phyloP scores from a whole-genome alignment of 2,113 vertebrate genomes.

The Rhabdornis inornatus region DNA sequence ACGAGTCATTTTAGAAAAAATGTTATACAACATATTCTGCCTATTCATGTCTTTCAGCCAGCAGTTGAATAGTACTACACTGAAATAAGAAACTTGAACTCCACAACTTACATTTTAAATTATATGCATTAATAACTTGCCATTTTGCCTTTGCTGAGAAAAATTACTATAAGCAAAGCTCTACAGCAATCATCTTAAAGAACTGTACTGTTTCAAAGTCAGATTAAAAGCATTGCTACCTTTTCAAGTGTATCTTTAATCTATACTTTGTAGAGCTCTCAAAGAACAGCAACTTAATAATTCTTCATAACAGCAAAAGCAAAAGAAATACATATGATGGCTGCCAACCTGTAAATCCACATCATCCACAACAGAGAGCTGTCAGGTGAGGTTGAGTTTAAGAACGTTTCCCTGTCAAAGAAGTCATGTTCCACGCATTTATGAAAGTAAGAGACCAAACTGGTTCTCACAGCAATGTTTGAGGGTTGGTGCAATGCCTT shows the following conservation, averaged over 20 bases:
- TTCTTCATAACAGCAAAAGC: neutral
- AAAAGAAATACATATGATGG: neutral
- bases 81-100: neutral
- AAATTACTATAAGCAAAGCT: neutral
- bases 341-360: neutral
- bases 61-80: neutral
- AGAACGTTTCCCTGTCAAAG: neutral
- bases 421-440: neutral
- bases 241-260: conserved; percentile 12
- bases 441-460: neutral
- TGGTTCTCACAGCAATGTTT: neutral
- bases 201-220: neutral
- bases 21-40: neutral
- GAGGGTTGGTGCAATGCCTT: neutral
- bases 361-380: neutral
- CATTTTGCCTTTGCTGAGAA: neutral
- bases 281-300: neutral
- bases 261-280: neutral
- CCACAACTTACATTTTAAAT: neutral
- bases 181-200: neutral
- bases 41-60: neutral
- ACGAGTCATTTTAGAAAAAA: neutral
- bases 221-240: neutral
- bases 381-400: neutral
- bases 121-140: neutral